phyloP scores from a whole-genome alignment of 2,888 invertebrate species.

The Griposia aprilina region DNA sequence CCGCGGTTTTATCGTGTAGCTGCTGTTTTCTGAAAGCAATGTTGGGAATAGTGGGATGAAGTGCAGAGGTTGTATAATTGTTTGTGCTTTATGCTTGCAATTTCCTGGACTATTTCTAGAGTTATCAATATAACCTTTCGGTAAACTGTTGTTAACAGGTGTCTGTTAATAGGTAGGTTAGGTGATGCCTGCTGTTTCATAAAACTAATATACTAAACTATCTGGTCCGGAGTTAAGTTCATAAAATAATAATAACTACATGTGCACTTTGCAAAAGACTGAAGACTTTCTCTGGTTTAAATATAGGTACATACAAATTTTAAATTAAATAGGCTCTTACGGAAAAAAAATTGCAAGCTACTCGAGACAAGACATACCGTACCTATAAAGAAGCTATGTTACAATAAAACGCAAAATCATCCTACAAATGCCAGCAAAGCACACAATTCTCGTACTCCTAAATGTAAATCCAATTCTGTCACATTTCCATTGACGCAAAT shows the following conservation, averaged over 20 bases:
- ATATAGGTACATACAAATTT: neutral
- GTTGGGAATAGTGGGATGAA: constrained; percentile 14
- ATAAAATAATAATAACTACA: too few species aligned
- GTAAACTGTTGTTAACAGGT: neutral
- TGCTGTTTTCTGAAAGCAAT: constrained; percentile 29
- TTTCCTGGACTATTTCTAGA: constrained; percentile 1
- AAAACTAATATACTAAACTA: too few species aligned
- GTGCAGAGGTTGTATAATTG: constrained; percentile 23
- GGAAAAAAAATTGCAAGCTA: neutral
- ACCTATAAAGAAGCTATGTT: neutral
- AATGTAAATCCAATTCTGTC: constrained; percentile 58
- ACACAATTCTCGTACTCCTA: constrained; percentile 39
- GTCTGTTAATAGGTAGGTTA: neutral
- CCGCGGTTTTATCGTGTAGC: constrained; percentile 31
- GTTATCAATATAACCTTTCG: neutral
- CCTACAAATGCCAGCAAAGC: constrained; percentile 40
- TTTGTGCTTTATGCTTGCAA: constrained; percentile 1
- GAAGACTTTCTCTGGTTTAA: neutral
- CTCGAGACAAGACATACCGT: neutral
- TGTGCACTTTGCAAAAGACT: neutral
- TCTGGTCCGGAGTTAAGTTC: neutral
- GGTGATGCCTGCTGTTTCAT: neutral
- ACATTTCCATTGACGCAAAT: constrained; percentile 68
- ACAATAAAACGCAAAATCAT: constrained; percentile 30
- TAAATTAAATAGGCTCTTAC: neutral